Evolutionary conservation across 2,113 vertebrate genomes (phyloP), one percentile per base, ranked within the genome.

Genomic region (Centropus bengalensis): DNA sequence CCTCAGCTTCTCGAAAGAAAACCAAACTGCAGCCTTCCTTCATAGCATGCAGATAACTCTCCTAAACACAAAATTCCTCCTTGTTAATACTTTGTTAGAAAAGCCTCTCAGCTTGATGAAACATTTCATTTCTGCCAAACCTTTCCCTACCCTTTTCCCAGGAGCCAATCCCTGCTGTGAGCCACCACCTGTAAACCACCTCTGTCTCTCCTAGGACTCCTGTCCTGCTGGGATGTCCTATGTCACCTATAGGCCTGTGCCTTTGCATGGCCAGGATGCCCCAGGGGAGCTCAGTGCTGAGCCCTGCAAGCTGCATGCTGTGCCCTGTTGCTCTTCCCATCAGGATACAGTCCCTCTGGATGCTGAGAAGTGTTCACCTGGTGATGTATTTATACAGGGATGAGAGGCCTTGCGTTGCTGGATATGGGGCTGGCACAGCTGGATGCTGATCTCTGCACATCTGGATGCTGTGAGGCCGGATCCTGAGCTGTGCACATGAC

Each of bases 191-290:
- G 45, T 11, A 77, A 45, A 45, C 62, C 0, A 0, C 40, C 73
- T 67, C 75, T 44, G 28, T 62, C 58, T 80, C 49, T 76, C 67
- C 63, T 63, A 69, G 54, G 45, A 10, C 26, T 33, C 62, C 17
- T 36, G 42, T 45, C 42, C 16, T 12, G 11, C 5, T 42, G 68
- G 55, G 18, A 63, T 33, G 30, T 33, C 58, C 4, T 5, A 10
- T 0, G 1, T 0, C 0, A 6, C 0, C 0, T 24, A 67, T 70
- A 45, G n/a, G 20, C 11, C 11, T 6, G 1, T 24, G 68, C 10
- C 44, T 36, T 21, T 4, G 3, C 10, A 2, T 0, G 0, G 12
- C 19, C 66, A 6, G 42, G 10, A 17, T n/a, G 18, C 33, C 15
- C 8, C 2, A 4, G 44, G 23, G 13, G 6, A 69, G 36, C 26